Conservation (phyloP, 2,113 vertebrate genomes). For the Grus americana region DNA sequence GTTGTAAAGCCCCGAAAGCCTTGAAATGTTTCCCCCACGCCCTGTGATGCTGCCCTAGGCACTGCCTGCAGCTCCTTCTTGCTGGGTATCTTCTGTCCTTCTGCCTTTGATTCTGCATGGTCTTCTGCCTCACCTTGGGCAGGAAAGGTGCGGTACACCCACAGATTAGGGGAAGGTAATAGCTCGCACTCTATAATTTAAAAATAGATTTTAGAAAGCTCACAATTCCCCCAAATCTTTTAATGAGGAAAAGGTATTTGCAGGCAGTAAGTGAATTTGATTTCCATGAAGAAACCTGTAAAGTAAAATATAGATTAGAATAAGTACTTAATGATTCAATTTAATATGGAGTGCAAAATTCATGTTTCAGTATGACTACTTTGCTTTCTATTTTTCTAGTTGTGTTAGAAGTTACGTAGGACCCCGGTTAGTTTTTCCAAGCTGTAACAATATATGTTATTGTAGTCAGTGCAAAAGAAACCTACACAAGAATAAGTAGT, state of each 20-base stretch:
- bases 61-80: background rate
- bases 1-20: background rate
- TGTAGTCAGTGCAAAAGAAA: background rate
- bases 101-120: background rate
- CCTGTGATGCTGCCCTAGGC: background rate
- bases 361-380: background rate
- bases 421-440: background rate
- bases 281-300: constrained; percentile 79
- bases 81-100: background rate
- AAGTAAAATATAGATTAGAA: background rate
- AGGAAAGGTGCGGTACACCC: background rate
- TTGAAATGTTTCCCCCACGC: background rate
- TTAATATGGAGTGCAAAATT: background rate
- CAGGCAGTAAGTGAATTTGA: constrained; percentile 76
- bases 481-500: background rate
- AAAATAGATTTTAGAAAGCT: constrained; percentile 51
- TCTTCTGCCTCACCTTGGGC: background rate
- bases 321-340: background rate
- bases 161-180: background rate
- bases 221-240: constrained; percentile 76
- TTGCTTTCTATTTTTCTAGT: background rate
- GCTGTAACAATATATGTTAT: background rate
- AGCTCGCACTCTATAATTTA: background rate
- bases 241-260: constrained; percentile 81
- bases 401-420: background rate